Evolutionary conservation across 2,113 vertebrate species (phyloP), one percentile per base, ranked within the genome.

Genomic region (Nanorana parkeri): DNA sequence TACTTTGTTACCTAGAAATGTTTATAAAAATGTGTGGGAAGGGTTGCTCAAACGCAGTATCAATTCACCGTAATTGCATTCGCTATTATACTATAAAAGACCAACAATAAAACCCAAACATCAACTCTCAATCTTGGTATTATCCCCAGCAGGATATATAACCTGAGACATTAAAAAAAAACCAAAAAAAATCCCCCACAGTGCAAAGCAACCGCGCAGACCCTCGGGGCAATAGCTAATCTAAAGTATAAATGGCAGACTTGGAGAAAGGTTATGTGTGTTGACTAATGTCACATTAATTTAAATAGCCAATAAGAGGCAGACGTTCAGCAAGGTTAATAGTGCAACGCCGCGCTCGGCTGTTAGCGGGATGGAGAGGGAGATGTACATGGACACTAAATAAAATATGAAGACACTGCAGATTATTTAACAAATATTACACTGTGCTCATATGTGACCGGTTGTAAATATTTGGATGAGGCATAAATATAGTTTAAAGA

Each of bases 271-370:
- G 72, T 75, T 23, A 75, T n/a, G 16, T 60, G 54, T 21, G 29
- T 28, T 19, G 55, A 10, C 55, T 75, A 11, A 55, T 75, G 72
- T 75, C 72, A 61, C 72, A 75, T 75, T 61, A 60, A 75, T 60
- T 75, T 75, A 75, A 75, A 75, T 75, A 75, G 72, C 55, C 72
- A 61, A 75, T 75, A 75, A 75, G 72, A 75, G 72, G 72, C 11
- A 74, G 47, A 19, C 24, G 52, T 32, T 56, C 17, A 21, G 19
- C 6, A 54, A 58, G 72, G 72, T 75, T 74, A 74, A 74, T 74
- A 58, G 55, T 54, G 23, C 54, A 47, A 21, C 20, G 4, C 11
- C 23, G 41, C 55, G 32, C 55, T 58, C 55, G 20, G 72, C 26
- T 61, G 29, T 60, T 3, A 26, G 52, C 7, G 15, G 72, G 20